A percentile compares a stretch with the other conserved stretches of the same genome.
Evolutionary conservation across 2,888 invertebrate genomes (phyloP).

Genomic region (Smittia aterrima): DNA sequence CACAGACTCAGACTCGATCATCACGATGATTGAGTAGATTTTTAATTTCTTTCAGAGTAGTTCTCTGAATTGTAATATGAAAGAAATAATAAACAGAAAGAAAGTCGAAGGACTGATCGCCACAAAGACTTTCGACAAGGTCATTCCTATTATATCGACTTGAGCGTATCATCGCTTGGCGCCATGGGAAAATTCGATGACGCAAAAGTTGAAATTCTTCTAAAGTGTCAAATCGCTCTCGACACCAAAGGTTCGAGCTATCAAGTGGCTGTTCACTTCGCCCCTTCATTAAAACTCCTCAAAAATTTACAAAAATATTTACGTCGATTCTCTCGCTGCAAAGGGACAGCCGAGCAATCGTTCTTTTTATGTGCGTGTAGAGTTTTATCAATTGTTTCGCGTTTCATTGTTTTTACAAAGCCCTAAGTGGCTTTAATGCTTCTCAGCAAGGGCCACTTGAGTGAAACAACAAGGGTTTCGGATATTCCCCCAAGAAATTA

Average conservation of each 20-base stretch:
- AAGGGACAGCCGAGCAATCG: neutral
- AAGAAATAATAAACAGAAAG: neutral
- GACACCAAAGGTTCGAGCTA: neutral
- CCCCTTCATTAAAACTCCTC: neutral
- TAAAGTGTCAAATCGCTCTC: neutral
- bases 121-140: slow-evolving; percentile 23
- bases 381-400: slow-evolving; percentile 22
- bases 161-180: neutral
- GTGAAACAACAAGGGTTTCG: slow-evolving; percentile 9
- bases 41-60: neutral
- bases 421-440: slow-evolving; percentile 35
- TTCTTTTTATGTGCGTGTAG: neutral
- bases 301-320: neutral
- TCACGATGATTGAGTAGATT: slow-evolving; percentile 19
- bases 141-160: slow-evolving; percentile 15
- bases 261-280: neutral
- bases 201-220: neutral
- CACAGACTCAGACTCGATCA: neutral
- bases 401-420: slow-evolving; percentile 40
- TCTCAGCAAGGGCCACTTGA: slow-evolving; percentile 24
- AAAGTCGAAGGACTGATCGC: neutral
- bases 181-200: neutral
- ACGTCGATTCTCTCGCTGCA: neutral
- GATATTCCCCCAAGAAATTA: slow-evolving; percentile 26
- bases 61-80: neutral